These are phyloP conservation scores for Tinea pellionella DNA, from an alignment of 2,888 invertebrate species.

Conservation along the genomic window DNA sequence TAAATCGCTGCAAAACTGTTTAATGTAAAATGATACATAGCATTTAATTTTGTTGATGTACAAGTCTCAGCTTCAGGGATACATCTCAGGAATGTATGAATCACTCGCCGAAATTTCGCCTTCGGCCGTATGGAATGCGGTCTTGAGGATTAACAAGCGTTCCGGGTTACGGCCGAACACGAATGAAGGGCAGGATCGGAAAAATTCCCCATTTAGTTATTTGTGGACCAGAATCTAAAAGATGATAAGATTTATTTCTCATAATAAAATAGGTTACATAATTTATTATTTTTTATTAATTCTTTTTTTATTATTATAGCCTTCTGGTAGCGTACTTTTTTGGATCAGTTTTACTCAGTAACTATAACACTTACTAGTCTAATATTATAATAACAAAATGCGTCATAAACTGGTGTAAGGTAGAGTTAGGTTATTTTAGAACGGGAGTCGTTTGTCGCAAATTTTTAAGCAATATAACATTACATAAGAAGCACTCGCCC, in stretches of 20 bases:
- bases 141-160: constrained; percentile 6
- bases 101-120: not conserved
- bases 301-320: no score
- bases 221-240: not conserved
- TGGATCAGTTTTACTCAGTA: no score
- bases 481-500: constrained; percentile 4
- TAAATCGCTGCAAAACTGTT: not conserved
- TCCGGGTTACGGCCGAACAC: constrained; percentile 3
- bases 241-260: not conserved
- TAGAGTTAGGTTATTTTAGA: not conserved
- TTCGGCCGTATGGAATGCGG: constrained; percentile 8
- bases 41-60: not conserved
- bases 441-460: not conserved
- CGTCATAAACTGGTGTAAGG: constrained; percentile 3
- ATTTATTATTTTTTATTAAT: no score
- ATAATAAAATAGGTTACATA: no score
- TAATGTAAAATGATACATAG: not conserved
- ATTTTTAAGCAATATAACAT: not conserved
- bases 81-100: constrained; percentile 4
- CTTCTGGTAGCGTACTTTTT: no score
- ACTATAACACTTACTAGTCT: no score
- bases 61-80: not conserved
- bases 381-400: not conserved
- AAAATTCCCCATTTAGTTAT: not conserved
- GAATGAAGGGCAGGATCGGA: not conserved